Percentiles rank a stretch among this genome's conserved stretches.
Evolutionary conservation across 2,797 vertebrate genomes (phyloP).

Genomic region (Takifugu rubripes): DNA sequence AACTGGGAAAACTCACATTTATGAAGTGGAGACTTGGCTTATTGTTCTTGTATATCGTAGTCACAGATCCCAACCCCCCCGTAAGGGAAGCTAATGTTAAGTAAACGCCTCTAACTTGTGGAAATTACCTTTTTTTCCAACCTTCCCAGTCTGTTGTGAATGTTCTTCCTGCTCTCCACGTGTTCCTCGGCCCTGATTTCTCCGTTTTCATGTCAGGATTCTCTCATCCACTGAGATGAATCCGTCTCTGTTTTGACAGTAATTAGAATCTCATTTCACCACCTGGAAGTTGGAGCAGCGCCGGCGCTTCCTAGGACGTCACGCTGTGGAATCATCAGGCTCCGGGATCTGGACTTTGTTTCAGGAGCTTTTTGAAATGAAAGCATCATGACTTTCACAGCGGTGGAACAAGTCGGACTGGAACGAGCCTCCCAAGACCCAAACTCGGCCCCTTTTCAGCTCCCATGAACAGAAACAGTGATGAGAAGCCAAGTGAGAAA

Average conservation of each 20-base stretch:
- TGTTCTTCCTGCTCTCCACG: too few species aligned
- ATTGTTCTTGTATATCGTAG: too few species aligned
- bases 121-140: too few species aligned
- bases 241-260: slow-evolving; percentile 28
- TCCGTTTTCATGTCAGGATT: slow-evolving; percentile 26
- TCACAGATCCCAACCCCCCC: too few species aligned
- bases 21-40: too few species aligned
- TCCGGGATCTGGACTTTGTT: slow-evolving; percentile 16
- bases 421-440: slow-evolving; percentile 31
- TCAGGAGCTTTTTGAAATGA: slow-evolving; percentile 32
- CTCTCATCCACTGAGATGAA: not conserved
- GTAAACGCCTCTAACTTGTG: too few species aligned
- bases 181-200: slow-evolving; percentile 17
- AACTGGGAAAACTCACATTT: too few species aligned
- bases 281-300: slow-evolving; percentile 1
- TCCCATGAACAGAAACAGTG: slow-evolving; percentile 8
- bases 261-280: slow-evolving; percentile 18
- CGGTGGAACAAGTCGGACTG: slow-evolving; percentile 19
- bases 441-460: slow-evolving; percentile 17
- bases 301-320: not conserved
- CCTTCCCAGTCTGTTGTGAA: too few species aligned
- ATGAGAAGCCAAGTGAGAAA: slow-evolving; percentile 27
- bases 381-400: slow-evolving; percentile 23
- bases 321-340: not conserved
- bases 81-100: too few species aligned